Conservation (phyloP, 2,797 vertebrate species). For the Columba guinea region DNA sequence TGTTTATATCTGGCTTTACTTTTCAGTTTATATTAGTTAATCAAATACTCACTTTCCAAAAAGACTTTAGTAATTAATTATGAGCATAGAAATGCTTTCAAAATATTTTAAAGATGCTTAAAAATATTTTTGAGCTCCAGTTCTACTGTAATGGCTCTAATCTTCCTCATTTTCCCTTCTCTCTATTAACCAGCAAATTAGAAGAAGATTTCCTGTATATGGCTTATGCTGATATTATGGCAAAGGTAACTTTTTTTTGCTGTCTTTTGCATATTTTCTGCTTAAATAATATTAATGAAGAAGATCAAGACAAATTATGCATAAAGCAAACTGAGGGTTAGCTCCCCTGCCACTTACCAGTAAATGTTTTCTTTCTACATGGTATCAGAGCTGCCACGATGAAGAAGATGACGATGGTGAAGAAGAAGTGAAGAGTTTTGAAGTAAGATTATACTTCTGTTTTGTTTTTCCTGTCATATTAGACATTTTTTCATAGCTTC, state of each 20-base stretch:
- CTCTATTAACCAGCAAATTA: constrained; percentile 84
- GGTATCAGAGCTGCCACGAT: constrained; percentile 91
- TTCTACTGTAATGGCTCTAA: neutral
- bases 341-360: neutral
- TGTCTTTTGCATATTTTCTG: neutral
- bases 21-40: neutral
- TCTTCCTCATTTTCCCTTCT: neutral
- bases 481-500: constrained; percentile 73
- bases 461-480: constrained; percentile 6
- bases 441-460: constrained; percentile 81
- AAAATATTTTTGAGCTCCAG: neutral
- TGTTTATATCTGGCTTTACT: neutral
- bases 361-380: constrained; percentile 14
- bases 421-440: constrained; percentile 95
- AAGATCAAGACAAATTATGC: neutral
- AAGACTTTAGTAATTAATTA: neutral
- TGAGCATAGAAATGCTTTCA: neutral
- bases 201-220: constrained; percentile 96
- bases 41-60: neutral
- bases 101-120: neutral
- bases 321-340: neutral
- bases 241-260: constrained; percentile 82
- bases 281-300: neutral
- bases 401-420: constrained; percentile 94
- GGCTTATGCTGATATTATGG: constrained; percentile 98